Conservation (phyloP, 2,113 vertebrate genomes). For the Myxocyprinus asiaticus region DNA sequence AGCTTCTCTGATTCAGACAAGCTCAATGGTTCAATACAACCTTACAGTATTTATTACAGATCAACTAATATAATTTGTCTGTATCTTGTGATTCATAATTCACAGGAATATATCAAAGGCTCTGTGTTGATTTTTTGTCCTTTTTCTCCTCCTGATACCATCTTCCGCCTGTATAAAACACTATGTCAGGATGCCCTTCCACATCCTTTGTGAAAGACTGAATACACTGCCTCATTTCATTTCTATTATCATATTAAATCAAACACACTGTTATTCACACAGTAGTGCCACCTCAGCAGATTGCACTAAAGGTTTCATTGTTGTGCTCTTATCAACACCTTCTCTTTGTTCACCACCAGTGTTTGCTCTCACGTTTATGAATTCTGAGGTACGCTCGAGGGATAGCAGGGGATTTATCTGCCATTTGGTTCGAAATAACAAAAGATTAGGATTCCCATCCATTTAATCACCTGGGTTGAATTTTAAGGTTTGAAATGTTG, state of each 20-base stretch:
- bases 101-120: not conserved
- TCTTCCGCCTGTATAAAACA: too few relatives aligned
- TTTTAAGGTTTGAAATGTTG: constrained; percentile 56
- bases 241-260: constrained; percentile 45
- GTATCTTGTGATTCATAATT: constrained; percentile 4
- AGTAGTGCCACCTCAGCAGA: constrained; percentile 64
- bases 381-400: constrained; percentile 59
- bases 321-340: constrained; percentile 58
- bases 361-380: constrained; percentile 62
- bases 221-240: not conserved
- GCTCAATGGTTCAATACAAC: constrained; percentile 1
- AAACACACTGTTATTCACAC: constrained; percentile 65
- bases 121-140: too few relatives aligned
- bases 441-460: constrained; percentile 57
- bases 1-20: not conserved
- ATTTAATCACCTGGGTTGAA: constrained; percentile 62
- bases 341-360: constrained; percentile 33
- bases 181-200: not conserved
- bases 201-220: not conserved
- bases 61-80: constrained; percentile 7
- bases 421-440: constrained; percentile 61
- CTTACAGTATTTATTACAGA: not conserved
- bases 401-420: constrained; percentile 63
- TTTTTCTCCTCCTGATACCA: too few relatives aligned
- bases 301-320: constrained; percentile 45